Evolutionary conservation across 2,888 invertebrate species (phyloP).

Genomic region (Leptinotarsa juncta): DNA sequence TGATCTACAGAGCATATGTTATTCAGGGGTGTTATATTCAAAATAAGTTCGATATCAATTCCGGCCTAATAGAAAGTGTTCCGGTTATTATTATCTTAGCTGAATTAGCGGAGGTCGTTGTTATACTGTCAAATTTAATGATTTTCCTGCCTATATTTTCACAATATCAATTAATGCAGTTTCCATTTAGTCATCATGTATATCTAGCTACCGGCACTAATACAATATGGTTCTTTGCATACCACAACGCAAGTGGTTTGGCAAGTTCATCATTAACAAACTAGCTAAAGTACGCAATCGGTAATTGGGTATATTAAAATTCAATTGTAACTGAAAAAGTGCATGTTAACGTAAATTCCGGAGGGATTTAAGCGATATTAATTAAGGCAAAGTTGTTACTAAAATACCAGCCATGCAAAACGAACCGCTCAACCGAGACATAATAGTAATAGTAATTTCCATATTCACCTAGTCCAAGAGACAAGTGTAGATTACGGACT

Average conservation of each 20-base stretch:
- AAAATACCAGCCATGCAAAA: constrained; percentile 1
- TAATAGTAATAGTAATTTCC: not conserved
- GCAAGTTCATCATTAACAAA: not conserved
- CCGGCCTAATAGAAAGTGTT: too few species aligned
- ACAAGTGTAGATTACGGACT: not conserved
- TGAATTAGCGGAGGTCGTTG: too few species aligned
- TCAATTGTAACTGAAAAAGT: constrained; percentile 13
- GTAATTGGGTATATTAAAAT: constrained; percentile 14
- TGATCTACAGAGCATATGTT: too few species aligned
- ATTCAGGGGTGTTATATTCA: too few species aligned
- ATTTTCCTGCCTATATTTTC: too few species aligned
- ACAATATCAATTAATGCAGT: too few species aligned
- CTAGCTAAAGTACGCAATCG: not conserved
- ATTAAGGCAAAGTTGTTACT: constrained; percentile 13
- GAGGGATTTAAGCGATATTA: constrained; percentile 3
- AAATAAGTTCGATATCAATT: too few species aligned
- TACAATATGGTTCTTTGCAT: too few species aligned
- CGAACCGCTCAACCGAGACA: not conserved
- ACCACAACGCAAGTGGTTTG: not conserved
- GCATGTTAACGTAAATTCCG: not conserved
- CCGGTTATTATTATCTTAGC: too few species aligned
- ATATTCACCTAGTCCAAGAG: constrained; percentile 2
- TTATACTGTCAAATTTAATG: too few species aligned
- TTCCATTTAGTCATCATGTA: too few species aligned
- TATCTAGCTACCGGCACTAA: too few species aligned